Conservation (phyloP, 2,113 vertebrate species). For the Etheostoma cragini region DNA sequence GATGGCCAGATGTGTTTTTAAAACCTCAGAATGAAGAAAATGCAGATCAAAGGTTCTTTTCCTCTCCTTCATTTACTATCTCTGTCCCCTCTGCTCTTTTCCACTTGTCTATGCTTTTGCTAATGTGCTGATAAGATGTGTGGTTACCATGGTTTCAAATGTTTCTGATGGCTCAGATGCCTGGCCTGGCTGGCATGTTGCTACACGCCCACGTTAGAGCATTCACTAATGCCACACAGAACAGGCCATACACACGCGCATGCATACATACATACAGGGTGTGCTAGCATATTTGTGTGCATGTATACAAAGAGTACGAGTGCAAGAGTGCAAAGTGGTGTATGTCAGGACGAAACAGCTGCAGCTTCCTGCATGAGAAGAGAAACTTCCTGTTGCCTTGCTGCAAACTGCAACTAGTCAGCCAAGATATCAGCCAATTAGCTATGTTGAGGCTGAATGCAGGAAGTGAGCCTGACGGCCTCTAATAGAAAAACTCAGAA, state of each 20-base stretch:
- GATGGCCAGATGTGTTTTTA: neutral
- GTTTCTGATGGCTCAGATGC: slow-evolving; percentile 66
- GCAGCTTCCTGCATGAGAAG: slow-evolving; percentile 77
- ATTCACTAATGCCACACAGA: slow-evolving; percentile 54
- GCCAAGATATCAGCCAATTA: slow-evolving; percentile 81
- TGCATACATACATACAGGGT: neutral
- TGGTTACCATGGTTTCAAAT: slow-evolving; percentile 78
- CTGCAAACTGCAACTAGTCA: slow-evolving; percentile 70
- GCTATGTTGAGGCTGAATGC: slow-evolving; percentile 72
- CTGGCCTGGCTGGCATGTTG: slow-evolving; percentile 61
- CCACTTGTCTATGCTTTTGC: slow-evolving; percentile 43
- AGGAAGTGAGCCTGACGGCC: slow-evolving; percentile 83
- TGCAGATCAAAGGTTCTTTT: slow-evolving; percentile 9
- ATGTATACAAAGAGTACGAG: slow-evolving; percentile 28
- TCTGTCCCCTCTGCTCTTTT: slow-evolving; percentile 23
- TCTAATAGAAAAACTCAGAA: slow-evolving; percentile 76
- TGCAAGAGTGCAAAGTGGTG: slow-evolving; percentile 63
- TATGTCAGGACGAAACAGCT: slow-evolving; percentile 71
- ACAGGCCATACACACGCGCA: neutral
- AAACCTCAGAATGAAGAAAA: slow-evolving; percentile 22
- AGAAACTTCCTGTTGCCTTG: slow-evolving; percentile 79
- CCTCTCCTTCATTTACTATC: slow-evolving; percentile 34
- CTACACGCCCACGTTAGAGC: slow-evolving; percentile 67
- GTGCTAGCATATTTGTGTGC: slow-evolving; percentile 13
- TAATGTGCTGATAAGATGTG: slow-evolving; percentile 61